Evolutionary conservation across 2,797 vertebrate genomes (phyloP).

Genomic region (Potorous gilbertii): DNA sequence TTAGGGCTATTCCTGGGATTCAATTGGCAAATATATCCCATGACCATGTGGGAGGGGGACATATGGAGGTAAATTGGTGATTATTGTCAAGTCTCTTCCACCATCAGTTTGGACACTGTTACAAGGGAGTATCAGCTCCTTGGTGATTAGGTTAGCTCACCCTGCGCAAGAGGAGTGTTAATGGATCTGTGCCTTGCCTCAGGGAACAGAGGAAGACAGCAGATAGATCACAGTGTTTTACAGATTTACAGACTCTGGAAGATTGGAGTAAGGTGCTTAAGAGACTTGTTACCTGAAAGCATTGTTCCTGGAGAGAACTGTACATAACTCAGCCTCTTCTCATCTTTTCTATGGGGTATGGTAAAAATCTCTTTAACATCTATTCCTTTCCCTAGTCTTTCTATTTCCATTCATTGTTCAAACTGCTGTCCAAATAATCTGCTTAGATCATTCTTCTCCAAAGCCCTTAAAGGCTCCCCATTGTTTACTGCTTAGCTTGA

Average conservation of each 20-base stretch:
- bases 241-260: not conserved
- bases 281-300: conserved; percentile 1
- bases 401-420: not conserved
- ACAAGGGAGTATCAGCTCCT: not conserved
- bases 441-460: not conserved
- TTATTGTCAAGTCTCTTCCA: not conserved
- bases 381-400: not conserved
- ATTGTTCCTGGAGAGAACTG: conserved; percentile 17
- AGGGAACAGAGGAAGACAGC: not conserved
- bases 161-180: not conserved
- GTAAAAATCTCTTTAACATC: not conserved
- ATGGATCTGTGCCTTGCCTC: not conserved
- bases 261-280: conserved; percentile 7
- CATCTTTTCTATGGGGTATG: not conserved
- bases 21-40: conserved; percentile 1
- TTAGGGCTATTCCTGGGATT: conserved; percentile 6
- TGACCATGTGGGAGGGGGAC: not conserved
- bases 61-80: not conserved
- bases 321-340: not conserved
- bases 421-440: not conserved
- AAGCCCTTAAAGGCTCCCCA: not conserved
- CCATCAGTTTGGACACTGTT: not conserved
- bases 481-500: not conserved
- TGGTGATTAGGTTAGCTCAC: not conserved
- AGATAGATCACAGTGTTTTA: not conserved